Base-by-base conservation (phyloP, 2,888 invertebrate genomes). In the Habroteleia sp. region DNA sequence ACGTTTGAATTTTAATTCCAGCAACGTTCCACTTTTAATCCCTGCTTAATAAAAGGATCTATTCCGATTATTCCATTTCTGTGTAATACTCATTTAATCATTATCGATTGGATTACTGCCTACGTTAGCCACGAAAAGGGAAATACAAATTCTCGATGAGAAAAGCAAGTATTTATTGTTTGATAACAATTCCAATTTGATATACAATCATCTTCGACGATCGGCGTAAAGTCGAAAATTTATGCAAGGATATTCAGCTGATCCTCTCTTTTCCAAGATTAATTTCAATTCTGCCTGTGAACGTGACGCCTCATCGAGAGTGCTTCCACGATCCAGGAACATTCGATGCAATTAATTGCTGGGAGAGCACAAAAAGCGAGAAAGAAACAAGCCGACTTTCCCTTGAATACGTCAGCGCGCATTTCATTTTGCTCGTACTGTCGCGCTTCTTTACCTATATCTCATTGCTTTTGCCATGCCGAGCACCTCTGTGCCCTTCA, bases 401-500 rank as follows among this genome's bases (percentile, higher is more conserved):
- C 42, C 20, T 58, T 7, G 42, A 41, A 25, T 17, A 27, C 37
- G 16, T 37, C 23, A 20, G 1, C 10, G 31, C 46, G 5, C 23
- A 17, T 46, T 56, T 48, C 39, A 46, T 66, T 29, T 56, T 56
- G 3, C 25, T 37, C 35, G 25, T 23, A 42, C 14, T 37, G 37
- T 46, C 54, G 23, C 39, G 31, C 6, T 54, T 33, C 29, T 54
- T 54, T 16, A 46, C 14, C 25, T 8, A 27, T 25, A 50, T 42
- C 29, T 35, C 50, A 44, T 50, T 52, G 39, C 44, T 37, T 44
- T 54, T 39, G 31, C 29, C 33, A 17, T 31, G 56, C 41, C 58
- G 41, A 37, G 44, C 35, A 41, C 54, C 52, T 58, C 63, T 56
- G 56, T 41, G 56, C 56, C 71, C 58, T 54, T 60, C 68, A 39